Base-by-base conservation (phyloP, 1,140 invertebrate genomes). In the Drosophila fuyamai region DNA sequence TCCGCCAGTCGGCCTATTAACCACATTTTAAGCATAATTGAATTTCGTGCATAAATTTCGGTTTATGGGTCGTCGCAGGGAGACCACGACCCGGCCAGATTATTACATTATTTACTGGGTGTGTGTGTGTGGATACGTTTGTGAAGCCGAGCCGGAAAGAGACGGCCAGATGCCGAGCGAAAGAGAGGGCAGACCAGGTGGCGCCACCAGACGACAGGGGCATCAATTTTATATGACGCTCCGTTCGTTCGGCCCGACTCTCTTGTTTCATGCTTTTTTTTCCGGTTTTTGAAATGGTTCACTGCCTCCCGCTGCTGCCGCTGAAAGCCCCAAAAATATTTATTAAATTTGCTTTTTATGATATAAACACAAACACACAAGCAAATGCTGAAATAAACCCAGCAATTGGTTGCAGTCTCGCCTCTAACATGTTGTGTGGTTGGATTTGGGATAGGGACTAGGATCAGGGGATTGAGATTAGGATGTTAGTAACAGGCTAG, bases 21-120 rank as follows among this genome's bases (percentile, higher is more conserved):
- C 83, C 83, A 88, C 83, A 88, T 88, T 88, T 88, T 88, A 88
- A 88, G 83, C 83, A 88, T 88, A 88, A 88, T 88, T 88, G 83
- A 88, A 88, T 88, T 88, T 88, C 68, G 83, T 88, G 83, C 83
- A 88, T 88, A 88, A 88, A 88, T 88, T 88, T 88, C 73, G 76
- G 83, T 88, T 88, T 88, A 88, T 88, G 83, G 84, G 83, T 68
- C 65, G 68, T 71, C 76, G 76, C 76, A 56, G 76, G 67, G 83
- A 85, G 82, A 88, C 83, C 83, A 88, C 72, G 72, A 73, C 79
- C 82, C 50, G 73, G 57, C 66, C 83, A 88, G 83, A 88, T 88
- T 88, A 88, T 88, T 88, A 88, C 83, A 88, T 88, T 88, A 88
- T 88, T 88, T 88, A 88, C 83, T 88, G 83, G 56, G 75, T 77